Base-by-base conservation (phyloP, 2,888 invertebrate genomes). In the Dolomedes plantarius region DNA sequence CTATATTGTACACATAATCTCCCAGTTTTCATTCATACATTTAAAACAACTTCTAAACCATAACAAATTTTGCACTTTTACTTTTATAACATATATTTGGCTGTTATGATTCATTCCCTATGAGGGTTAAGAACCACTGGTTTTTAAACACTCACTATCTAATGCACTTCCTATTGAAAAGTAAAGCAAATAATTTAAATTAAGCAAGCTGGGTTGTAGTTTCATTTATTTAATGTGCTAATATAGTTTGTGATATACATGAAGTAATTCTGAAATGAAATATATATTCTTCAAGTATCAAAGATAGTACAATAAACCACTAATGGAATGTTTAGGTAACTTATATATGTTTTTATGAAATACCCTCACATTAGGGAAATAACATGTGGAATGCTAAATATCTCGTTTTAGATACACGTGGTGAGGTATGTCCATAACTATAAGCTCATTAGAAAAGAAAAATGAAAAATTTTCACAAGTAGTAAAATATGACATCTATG, bases 361-460 rank as follows among this genome's bases (percentile, higher is more conserved):
- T 32, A 72, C 41, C 31, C 32, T 46, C 64, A 46, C 41, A 32
- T 41, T 76, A 5, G 62, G 69, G 68, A 82, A 82, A 67, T 39
- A 82, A 69, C 29, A 41, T 41, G 50, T 75, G 82, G 82, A 82
- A 82, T 82, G 82, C 82, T 82, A 71, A 69, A 75, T 32, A 71
- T 74, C 68, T 62, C 71, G 28, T 64, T 81, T 73, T 36, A 81
- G 50, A 74, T 75, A 82, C 65, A 82, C 32, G 75, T 75, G 75
- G 75, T 82, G 82, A 82, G 82, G 82, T 82, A 82, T 82, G 82
- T 82, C 67, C 56, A 32, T 71, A 82, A 82, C 69, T 82, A 82
- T 82, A 82, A 82, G 82, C 82, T 82, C 82, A 82, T 82, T 64
- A 69, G 68, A 82, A 82, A 75, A 74, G 36, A 80, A 82, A 76